phyloP scores from a whole-genome alignment of 53 echinoderm and acorn worm species.

The Holothuria scabra region DNA sequence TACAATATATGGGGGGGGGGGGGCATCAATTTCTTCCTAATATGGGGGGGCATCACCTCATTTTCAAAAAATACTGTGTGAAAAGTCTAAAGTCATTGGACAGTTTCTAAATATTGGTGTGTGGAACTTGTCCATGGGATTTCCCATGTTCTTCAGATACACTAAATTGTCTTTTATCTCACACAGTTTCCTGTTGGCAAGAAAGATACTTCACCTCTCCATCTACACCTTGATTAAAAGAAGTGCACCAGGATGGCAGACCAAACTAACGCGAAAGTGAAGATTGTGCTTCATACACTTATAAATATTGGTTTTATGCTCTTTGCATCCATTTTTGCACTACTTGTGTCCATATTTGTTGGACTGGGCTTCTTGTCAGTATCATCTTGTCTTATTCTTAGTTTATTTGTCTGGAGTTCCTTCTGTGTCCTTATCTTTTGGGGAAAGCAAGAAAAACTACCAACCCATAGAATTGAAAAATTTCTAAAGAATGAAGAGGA shows the following conservation, averaged over 20 bases:
- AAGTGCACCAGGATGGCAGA: conserved; percentile 10
- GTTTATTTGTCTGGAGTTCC: neutral
- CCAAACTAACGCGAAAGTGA: neutral
- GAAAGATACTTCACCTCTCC: too few species aligned
- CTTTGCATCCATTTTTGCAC: neutral
- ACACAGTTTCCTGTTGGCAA: too few species aligned
- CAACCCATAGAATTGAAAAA: conserved; percentile 13
- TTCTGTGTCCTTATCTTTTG: neutral
- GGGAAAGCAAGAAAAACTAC: conserved; percentile 8
- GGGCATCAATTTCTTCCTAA: too few species aligned
- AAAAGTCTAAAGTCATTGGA: too few species aligned
- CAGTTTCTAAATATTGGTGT: too few species aligned
- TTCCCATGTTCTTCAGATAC: too few species aligned
- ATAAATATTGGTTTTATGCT: conserved; percentile 17
- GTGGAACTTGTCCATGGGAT: too few species aligned
- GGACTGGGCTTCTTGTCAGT: neutral
- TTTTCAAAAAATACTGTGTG: too few species aligned
- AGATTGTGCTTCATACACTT: neutral
- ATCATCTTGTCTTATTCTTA: neutral
- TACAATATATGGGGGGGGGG: too few species aligned
- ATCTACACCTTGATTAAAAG: too few species aligned
- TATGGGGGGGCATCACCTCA: too few species aligned
- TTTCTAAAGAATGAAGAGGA: conserved; percentile 26
- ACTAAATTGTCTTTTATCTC: too few species aligned
- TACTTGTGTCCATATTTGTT: neutral